Percentiles rank a stretch among this genome's conserved stretches.
phyloP scores from a whole-genome alignment of 2,888 invertebrate species.

The Crossocerus cetratus region DNA sequence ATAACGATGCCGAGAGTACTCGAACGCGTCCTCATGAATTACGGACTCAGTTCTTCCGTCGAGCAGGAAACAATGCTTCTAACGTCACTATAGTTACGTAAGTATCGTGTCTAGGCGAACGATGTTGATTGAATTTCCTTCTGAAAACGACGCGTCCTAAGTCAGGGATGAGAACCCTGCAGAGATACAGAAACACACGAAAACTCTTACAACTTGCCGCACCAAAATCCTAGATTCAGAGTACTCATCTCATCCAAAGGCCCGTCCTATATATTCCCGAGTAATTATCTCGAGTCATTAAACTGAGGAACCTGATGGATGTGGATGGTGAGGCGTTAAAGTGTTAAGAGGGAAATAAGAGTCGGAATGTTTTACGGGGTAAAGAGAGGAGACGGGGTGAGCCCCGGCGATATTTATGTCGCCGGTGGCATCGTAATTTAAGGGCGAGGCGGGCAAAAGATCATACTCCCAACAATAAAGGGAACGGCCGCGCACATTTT shows the following conservation, averaged over 20 bases:
- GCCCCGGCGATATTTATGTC: neutral
- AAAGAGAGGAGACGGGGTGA: neutral
- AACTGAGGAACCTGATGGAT: neutral
- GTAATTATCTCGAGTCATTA: too few relatives aligned
- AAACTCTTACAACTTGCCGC: too few relatives aligned
- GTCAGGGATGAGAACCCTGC: too few relatives aligned
- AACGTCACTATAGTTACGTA: conserved; percentile 42
- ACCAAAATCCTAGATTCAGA: too few relatives aligned
- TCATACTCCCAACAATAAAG: conserved; percentile 18
- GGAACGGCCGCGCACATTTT: conserved; percentile 12
- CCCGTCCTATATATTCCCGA: too few relatives aligned
- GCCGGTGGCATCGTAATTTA: neutral
- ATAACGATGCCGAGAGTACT: conserved; percentile 52
- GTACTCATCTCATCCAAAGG: too few relatives aligned
- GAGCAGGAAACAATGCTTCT: conserved; percentile 47
- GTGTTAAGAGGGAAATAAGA: neutral
- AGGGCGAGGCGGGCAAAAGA: conserved; percentile 11
- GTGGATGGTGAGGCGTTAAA: neutral
- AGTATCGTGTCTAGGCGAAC: conserved; percentile 7
- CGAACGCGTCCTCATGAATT: conserved; percentile 54
- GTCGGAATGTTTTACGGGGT: neutral
- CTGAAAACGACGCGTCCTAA: too few relatives aligned
- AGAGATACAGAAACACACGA: too few relatives aligned
- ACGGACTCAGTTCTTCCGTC: conserved; percentile 59
- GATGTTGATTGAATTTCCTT: too few relatives aligned